Evolutionary conservation across 2,797 vertebrate genomes (phyloP).

Genomic region (Lophura swinhoii): DNA sequence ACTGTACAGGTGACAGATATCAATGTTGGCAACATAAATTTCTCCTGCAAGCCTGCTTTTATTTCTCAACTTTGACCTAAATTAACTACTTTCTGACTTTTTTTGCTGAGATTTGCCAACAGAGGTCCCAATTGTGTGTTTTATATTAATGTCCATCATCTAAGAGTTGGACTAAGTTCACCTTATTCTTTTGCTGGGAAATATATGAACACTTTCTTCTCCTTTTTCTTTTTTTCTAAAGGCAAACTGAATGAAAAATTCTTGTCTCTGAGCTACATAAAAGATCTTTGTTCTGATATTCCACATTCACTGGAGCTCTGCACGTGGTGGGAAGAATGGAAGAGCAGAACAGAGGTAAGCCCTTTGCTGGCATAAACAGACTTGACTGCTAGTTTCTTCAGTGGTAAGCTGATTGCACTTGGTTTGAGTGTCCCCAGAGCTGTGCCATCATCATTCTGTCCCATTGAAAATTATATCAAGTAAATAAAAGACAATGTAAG

Average conservation of each 20-base stretch:
- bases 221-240: background rate
- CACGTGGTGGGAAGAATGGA: background rate
- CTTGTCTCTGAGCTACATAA: background rate
- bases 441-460: background rate
- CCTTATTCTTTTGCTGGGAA: background rate
- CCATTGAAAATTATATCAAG: background rate
- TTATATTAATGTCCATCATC: background rate
- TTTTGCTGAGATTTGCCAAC: conserved; percentile 13
- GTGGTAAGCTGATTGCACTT: background rate
- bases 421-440: background rate
- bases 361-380: background rate
- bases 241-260: conserved; percentile 22
- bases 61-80: conserved; percentile 14
- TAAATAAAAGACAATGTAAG: background rate
- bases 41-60: background rate
- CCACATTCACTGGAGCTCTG: conserved; percentile 16
- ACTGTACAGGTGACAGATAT: background rate
- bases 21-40: conserved; percentile 8
- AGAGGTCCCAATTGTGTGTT: conserved; percentile 2
- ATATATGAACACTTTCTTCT: background rate
- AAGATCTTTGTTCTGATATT: conserved; percentile 31
- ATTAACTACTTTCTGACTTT: conserved; percentile 18
- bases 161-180: background rate
- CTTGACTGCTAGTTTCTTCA: conserved; percentile 1
- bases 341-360: background rate